phyloP scores from a whole-genome alignment of 2,888 invertebrate genomes.

The Cataglyphis rosenhaueri region DNA sequence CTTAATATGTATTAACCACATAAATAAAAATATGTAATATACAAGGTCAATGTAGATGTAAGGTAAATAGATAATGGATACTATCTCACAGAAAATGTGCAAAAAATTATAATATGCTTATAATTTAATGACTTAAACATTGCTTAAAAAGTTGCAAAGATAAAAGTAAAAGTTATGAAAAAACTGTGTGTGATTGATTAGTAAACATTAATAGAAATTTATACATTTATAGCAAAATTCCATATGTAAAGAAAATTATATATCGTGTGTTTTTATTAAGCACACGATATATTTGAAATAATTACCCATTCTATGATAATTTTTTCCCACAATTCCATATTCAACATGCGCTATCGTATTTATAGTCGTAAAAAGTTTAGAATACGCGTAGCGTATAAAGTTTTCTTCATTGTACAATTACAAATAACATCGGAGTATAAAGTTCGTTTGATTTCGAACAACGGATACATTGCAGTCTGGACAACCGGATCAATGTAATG shows the following conservation, averaged over 20 bases:
- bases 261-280: neutral
- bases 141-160: neutral
- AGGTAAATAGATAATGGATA: neutral
- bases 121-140: neutral
- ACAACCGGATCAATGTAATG: neutral
- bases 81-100: neutral
- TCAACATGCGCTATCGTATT: slow-evolving; percentile 36
- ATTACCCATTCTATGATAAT: slow-evolving; percentile 77
- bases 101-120: neutral
- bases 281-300: neutral
- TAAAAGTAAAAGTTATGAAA: neutral
- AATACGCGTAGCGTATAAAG: neutral
- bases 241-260: neutral
- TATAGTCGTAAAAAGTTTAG: neutral
- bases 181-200: neutral
- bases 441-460: slow-evolving; percentile 65
- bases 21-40: neutral
- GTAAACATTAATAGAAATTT: neutral
- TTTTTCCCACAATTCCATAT: slow-evolving; percentile 75
- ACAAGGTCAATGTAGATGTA: neutral
- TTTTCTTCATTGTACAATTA: neutral
- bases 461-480: neutral
- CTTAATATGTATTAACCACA: neutral
- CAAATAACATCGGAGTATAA: slow-evolving; percentile 33
- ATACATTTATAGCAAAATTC: neutral